These are phyloP conservation scores for Drosophila mayaguana DNA, from an alignment of 2,888 invertebrate species.

Conservation along the genomic window DNA sequence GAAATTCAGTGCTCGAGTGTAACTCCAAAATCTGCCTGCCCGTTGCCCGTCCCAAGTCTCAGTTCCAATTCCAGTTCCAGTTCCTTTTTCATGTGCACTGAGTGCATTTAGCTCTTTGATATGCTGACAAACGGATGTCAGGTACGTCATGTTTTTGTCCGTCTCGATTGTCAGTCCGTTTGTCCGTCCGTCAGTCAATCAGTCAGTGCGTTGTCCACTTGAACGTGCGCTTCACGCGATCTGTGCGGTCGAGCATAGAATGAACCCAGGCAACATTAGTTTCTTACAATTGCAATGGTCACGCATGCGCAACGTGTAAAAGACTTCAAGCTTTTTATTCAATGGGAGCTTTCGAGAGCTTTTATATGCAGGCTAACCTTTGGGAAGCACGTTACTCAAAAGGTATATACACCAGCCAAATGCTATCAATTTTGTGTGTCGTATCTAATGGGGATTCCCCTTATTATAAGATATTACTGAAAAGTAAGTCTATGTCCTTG, in stretches of 20 bases:
- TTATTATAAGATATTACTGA: too few relatives aligned
- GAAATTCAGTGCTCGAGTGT: constrained; percentile 17
- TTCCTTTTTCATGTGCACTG: constrained; percentile 19
- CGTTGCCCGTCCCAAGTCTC: background rate
- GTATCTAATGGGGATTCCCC: too few relatives aligned
- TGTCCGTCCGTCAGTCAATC: background rate
- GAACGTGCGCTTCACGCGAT: constrained; percentile 64
- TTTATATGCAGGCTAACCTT: background rate
- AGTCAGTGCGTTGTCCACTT: constrained; percentile 14
- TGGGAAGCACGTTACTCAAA: too few relatives aligned
- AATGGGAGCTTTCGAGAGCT: background rate
- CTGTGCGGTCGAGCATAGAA: constrained; percentile 56
- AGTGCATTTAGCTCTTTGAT: constrained; percentile 33
- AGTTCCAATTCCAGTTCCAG: constrained; percentile 10
- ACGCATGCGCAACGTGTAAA: constrained; percentile 35
- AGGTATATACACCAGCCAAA: too few relatives aligned
- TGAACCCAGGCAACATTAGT: constrained; percentile 6
- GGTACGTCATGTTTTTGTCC: constrained; percentile 50
- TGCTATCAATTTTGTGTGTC: background rate
- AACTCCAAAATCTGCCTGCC: background rate
- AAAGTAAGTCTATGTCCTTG: too few relatives aligned
- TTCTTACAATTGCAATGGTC: constrained; percentile 25
- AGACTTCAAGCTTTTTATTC: constrained; percentile 10
- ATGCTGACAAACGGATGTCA: constrained; percentile 65
- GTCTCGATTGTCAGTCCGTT: constrained; percentile 1